Evolutionary conservation across 2,797 vertebrate species (phyloP).

Genomic region (Enoplosus armatus): DNA sequence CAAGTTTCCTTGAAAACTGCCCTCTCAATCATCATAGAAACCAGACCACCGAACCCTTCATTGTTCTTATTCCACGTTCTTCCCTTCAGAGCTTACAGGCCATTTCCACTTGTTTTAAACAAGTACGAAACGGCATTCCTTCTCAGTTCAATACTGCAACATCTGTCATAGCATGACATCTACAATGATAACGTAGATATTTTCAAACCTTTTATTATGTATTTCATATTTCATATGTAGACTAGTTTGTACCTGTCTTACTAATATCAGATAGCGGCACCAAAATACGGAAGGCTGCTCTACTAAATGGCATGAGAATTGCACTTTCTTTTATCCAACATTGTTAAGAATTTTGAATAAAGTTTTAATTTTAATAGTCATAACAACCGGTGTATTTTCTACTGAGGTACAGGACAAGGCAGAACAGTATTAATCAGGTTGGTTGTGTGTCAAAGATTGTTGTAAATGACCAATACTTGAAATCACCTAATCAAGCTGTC

Average conservation of each 20-base stretch:
- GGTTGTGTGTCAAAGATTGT: too few species aligned
- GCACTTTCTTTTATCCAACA: neutral
- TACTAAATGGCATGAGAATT: neutral
- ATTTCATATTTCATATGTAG: neutral
- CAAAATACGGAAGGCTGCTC: neutral
- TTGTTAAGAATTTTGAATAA: neutral
- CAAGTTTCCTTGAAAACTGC: conserved; percentile 47
- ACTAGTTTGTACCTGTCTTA: neutral
- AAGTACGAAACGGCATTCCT: neutral
- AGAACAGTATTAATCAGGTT: neutral
- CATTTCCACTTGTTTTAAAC: conserved; percentile 23
- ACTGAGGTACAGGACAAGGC: too few species aligned
- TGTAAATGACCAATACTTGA: neutral
- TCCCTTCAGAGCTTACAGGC: conserved; percentile 6
- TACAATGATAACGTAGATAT: too few species aligned
- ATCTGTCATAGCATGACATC: neutral
- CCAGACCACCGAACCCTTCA: conserved; percentile 29
- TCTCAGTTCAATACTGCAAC: neutral
- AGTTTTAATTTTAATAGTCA: too few species aligned
- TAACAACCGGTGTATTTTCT: neutral
- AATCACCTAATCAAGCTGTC: too few species aligned
- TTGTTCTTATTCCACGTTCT: conserved; percentile 47
- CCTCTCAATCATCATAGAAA: conserved; percentile 48
- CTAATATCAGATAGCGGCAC: neutral
- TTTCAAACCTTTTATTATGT: neutral